These are phyloP conservation scores for Lagocephalus sceleratus DNA, from an alignment of 2,797 vertebrate genomes.

Conservation along the genomic window DNA sequence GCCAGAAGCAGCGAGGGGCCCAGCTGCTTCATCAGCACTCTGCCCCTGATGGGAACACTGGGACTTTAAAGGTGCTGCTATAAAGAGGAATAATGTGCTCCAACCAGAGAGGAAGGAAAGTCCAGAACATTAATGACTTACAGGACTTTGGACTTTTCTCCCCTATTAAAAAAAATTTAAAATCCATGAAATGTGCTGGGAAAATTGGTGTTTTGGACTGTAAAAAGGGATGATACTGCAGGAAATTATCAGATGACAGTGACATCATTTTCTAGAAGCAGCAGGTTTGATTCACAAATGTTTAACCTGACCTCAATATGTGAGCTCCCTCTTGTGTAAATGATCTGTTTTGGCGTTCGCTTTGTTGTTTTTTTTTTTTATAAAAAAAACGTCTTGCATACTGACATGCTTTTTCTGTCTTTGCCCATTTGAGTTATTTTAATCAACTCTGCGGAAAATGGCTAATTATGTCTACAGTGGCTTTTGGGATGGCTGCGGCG, in stretches of 20 bases:
- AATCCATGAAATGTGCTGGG: too few species aligned
- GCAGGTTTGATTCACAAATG: slow-evolving; percentile 7
- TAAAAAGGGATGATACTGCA: too few species aligned
- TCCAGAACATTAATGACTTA: not conserved
- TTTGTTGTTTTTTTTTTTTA: slow-evolving; percentile 12
- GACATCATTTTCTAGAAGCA: too few species aligned
- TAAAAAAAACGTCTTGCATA: slow-evolving; percentile 5
- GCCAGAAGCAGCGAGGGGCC: slow-evolving; percentile 56
- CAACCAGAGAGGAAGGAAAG: slow-evolving; percentile 24
- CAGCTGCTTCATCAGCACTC: slow-evolving; percentile 74
- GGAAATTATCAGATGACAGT: too few species aligned
- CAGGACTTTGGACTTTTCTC: too few species aligned
- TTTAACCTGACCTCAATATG: not conserved
- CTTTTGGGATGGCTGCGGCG: slow-evolving; percentile 1
- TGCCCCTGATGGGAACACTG: slow-evolving; percentile 59
- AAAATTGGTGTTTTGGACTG: too few species aligned
- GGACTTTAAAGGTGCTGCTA: slow-evolving; percentile 49
- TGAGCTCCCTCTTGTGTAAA: not conserved
- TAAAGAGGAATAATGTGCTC: slow-evolving; percentile 40
- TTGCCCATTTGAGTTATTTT: slow-evolving; percentile 9
- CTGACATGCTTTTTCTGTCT: not conserved
- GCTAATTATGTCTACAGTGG: slow-evolving; percentile 3
- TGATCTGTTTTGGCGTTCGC: slow-evolving; percentile 4
- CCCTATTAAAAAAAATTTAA: too few species aligned
- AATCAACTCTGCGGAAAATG: slow-evolving; percentile 1